A percentile compares a stretch with the other conserved stretches of the same genome.
Evolutionary conservation across 2,888 invertebrate species (phyloP).

Genomic region (Sinotaia quadrata): DNA sequence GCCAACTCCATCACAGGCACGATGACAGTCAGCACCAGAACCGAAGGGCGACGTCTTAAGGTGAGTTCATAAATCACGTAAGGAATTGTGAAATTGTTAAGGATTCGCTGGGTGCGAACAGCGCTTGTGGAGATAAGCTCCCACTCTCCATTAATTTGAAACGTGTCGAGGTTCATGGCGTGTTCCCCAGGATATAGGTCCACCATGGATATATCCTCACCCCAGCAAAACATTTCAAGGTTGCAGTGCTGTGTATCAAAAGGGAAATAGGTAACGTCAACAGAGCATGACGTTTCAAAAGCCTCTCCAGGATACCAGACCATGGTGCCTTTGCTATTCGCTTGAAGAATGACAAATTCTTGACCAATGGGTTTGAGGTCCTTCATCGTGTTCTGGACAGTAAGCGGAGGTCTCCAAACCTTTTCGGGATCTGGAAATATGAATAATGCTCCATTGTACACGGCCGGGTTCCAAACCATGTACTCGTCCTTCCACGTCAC

Average conservation of each 20-base stretch:
- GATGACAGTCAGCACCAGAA: conserved; percentile 15
- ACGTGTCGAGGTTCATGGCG: not conserved
- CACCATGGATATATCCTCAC: not conserved
- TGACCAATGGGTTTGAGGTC: conserved; percentile 17
- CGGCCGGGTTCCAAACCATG: conserved; percentile 8
- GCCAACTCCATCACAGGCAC: conserved; percentile 16
- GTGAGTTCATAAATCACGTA: conserved; percentile 2
- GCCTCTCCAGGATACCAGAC: conserved; percentile 16
- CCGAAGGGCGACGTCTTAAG: conserved; percentile 5
- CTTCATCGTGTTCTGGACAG: conserved; percentile 14
- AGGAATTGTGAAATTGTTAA: not conserved
- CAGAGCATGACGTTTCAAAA: conserved; percentile 16
- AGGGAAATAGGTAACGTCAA: conserved; percentile 24
- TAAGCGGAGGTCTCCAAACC: conserved; percentile 15
- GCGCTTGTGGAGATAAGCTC: not conserved
- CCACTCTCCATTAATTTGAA: conserved; percentile 12
- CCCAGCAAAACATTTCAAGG: conserved; percentile 5
- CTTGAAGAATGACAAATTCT: conserved; percentile 1
- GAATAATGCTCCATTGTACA: not conserved
- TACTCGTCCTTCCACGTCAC: conserved; percentile 19
- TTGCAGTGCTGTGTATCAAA: conserved; percentile 9
- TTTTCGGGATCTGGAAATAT: not conserved
- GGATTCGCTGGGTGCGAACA: not conserved
- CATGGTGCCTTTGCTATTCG: not conserved
- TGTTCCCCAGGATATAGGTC: not conserved